These are phyloP conservation scores for Gobionotothen gibberifrons DNA, from an alignment of 2,797 vertebrate genomes.

Conservation along the genomic window DNA sequence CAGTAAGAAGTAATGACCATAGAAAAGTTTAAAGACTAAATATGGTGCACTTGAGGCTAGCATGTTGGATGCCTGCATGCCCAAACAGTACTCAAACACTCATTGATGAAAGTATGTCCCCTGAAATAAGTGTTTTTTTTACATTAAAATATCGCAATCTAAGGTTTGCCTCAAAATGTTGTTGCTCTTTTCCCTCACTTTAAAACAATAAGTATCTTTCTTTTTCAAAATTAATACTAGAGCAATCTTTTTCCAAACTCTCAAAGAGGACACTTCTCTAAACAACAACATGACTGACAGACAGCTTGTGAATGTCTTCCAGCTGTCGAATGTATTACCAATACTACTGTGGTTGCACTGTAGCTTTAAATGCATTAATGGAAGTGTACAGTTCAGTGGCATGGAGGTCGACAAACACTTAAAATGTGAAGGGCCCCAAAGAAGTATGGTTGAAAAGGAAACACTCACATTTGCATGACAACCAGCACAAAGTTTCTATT, in stretches of 20 bases:
- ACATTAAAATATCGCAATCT: not conserved
- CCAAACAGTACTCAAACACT: not conserved
- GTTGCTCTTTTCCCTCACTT: not conserved
- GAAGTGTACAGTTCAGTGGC: conserved; percentile 6
- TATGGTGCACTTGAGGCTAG: not conserved
- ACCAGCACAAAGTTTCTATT: conserved; percentile 42
- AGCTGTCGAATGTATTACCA: not conserved
- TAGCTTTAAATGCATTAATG: not conserved
- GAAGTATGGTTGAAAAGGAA: conserved; percentile 23
- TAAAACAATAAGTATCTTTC: not conserved
- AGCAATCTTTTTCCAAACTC: not conserved
- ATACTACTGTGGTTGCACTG: not conserved
- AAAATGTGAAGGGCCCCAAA: conserved; percentile 4
- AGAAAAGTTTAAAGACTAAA: not conserved
- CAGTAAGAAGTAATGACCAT: not conserved
- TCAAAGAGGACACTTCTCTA: not conserved
- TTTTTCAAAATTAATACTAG: not conserved
- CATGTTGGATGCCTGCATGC: not conserved
- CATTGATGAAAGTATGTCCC: not conserved
- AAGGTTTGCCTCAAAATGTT: not conserved
- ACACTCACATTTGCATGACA: conserved; percentile 29
- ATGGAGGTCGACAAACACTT: conserved; percentile 15
- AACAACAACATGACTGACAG: not conserved
- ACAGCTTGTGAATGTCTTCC: not conserved
- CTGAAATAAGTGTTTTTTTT: not conserved